These are phyloP conservation scores for Sandelia bainsii DNA, from an alignment of 2,797 vertebrate genomes.

Conservation along the genomic window DNA sequence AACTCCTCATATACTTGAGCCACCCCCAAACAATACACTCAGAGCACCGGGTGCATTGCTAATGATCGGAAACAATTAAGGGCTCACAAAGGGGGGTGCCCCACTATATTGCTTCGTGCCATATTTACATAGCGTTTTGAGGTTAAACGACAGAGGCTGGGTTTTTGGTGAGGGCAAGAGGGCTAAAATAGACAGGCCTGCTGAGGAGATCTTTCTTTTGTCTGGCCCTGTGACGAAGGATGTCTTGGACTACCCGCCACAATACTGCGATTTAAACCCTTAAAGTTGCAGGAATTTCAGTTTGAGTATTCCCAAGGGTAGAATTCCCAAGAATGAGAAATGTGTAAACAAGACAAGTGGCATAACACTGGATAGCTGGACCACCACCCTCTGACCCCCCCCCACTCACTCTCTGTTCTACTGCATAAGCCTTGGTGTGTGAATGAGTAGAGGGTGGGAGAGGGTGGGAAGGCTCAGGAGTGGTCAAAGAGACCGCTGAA, in stretches of 20 bases:
- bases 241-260: slow-evolving; percentile 9
- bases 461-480: slow-evolving; percentile 50
- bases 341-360: slow-evolving; percentile 45
- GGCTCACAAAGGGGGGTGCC: slow-evolving; percentile 60
- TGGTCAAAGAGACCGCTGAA: slow-evolving; percentile 53
- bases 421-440: slow-evolving; percentile 43
- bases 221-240: slow-evolving; percentile 44
- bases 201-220: slow-evolving; percentile 55
- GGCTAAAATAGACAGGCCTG: slow-evolving; percentile 23
- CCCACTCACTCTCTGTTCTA: slow-evolving; percentile 15
- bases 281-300: slow-evolving; percentile 41
- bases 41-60: slow-evolving; percentile 65
- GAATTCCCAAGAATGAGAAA: slow-evolving; percentile 33
- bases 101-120: slow-evolving; percentile 48
- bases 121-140: slow-evolving; percentile 62
- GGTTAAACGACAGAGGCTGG: slow-evolving; percentile 67
- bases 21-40: slow-evolving; percentile 63
- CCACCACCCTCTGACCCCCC: background rate
- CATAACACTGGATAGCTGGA: slow-evolving; percentile 28
- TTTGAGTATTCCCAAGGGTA: slow-evolving; percentile 2
- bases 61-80: slow-evolving; percentile 82
- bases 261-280: slow-evolving; percentile 45
- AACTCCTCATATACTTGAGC: slow-evolving; percentile 36
- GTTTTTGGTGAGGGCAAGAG: slow-evolving; percentile 43
- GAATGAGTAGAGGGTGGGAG: slow-evolving; percentile 46